Base-by-base conservation (phyloP, 2,888 invertebrate species). In the Pharmacophagus antenor region DNA sequence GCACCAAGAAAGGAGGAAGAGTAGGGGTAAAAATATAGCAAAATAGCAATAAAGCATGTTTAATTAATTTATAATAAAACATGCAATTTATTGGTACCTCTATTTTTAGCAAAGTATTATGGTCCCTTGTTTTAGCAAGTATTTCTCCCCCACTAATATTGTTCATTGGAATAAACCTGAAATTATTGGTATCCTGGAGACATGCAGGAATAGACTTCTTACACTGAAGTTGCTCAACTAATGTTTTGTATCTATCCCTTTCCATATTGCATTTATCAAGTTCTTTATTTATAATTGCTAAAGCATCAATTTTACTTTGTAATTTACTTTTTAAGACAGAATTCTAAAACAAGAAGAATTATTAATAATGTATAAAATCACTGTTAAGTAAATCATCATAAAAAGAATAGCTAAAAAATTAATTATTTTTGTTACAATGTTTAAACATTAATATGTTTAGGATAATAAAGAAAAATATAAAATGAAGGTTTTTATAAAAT, bases 301-400 rank as follows among this genome's bases (percentile, higher is more conserved):
- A 79, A 2, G 96, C 96, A 81, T 96, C 96, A 55, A 95, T 92
- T 82, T 97, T 97, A 73, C 96, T 95, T 73, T 95, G 94, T 23
- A 96, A 84, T 80, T 96, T 96, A 64, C 94, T 92, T 73, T 93
- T 92, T 18, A 94, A 78, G 1, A 93, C 93, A 10, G 92, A 92
- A 68, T 93, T 93, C 94, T 94, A 75, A 23, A 53, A 49, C 42
- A 41, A 41, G 41, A 7, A 49, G 5, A 5, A 37, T 15, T 15
- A 6, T 8, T 37, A 37, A 37, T 37, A 37, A 37, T n/a, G 15
- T 37, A 2, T 31, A 15, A 37, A 37, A 37, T n/a, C 37, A 8
- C 37, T 37, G 15, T 5, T 31, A 31, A 15, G 37, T 37, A 4
- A 37, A n/a, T 37, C n/a, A 37, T 37, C 37, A 37, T n/a, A n/a